phyloP scores from a whole-genome alignment of 2,113 vertebrate species.

The Orthonyx spaldingii region DNA sequence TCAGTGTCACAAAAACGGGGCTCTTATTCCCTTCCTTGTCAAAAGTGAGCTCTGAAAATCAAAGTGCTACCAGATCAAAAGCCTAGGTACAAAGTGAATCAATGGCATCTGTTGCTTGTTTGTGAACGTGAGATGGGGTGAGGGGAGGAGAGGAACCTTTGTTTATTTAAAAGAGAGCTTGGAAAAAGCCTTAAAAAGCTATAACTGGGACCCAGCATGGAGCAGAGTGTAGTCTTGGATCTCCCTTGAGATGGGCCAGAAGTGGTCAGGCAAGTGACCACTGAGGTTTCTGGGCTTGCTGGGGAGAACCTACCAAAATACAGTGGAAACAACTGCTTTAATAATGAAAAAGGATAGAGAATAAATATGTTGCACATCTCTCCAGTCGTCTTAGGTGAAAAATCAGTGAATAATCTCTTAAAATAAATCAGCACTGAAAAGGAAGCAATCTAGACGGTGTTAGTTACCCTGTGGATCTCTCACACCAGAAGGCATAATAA shows the following conservation, averaged over 20 bases:
- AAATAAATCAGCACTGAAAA: conserved; percentile 35
- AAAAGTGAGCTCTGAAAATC: conserved; percentile 13
- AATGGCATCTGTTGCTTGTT: conserved; percentile 1
- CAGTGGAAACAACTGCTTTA: not conserved
- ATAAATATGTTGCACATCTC: not conserved
- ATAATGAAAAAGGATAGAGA: not conserved
- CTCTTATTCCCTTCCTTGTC: conserved; percentile 40
- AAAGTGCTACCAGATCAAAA: conserved; percentile 20
- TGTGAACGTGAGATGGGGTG: not conserved
- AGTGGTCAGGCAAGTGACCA: not conserved
- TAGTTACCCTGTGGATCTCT: conserved; percentile 52
- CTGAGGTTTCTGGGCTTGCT: not conserved
- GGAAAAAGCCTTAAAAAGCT: not conserved
- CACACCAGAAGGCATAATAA: conserved; percentile 4
- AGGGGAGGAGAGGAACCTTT: not conserved
- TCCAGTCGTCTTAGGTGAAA: conserved; percentile 5
- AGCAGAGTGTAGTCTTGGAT: not conserved
- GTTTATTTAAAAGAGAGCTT: not conserved
- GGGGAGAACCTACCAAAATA: not conserved
- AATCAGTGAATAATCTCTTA: conserved; percentile 41
- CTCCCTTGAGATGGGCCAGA: not conserved
- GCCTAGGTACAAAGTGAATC: conserved; percentile 36
- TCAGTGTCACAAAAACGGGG: conserved; percentile 33
- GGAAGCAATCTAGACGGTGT: conserved; percentile 14
- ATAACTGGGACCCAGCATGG: not conserved